Percentiles rank a stretch among this genome's conserved stretches.
Evolutionary conservation across 1,140 invertebrate species (phyloP).

Genomic region (Melitaea cinxia): DNA sequence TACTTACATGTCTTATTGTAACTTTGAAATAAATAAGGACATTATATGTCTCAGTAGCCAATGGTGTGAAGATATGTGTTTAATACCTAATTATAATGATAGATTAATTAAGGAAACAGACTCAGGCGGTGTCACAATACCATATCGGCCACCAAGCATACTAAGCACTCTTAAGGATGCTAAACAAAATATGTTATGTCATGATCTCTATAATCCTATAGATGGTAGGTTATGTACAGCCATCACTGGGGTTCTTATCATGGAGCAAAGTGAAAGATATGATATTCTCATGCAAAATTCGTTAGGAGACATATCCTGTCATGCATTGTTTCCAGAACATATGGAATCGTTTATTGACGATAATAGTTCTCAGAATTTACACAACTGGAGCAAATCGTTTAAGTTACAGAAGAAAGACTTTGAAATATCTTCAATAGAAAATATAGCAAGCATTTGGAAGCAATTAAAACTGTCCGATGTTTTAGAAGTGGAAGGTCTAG

Average conservation of each 20-base stretch:
- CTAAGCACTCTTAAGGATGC: constrained; percentile 54
- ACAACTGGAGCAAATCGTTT: constrained; percentile 58
- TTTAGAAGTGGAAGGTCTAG: constrained; percentile 40
- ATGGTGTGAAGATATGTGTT: constrained; percentile 71
- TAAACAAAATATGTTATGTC: constrained; percentile 51
- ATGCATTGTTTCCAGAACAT: constrained; percentile 62
- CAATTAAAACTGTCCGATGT: constrained; percentile 55
- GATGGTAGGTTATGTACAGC: constrained; percentile 50
- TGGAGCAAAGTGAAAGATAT: constrained; percentile 56
- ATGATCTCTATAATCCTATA: constrained; percentile 58
- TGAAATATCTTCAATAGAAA: constrained; percentile 50
- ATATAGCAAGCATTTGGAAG: constrained; percentile 57
- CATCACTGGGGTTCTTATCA: constrained; percentile 50
- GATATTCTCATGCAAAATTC: constrained; percentile 64
- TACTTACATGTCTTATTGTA: constrained; percentile 54
- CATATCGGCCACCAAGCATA: constrained; percentile 65
- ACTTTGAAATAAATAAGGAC: constrained; percentile 59
- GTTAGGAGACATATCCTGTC: constrained; percentile 63
- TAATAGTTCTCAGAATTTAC: constrained; percentile 49
- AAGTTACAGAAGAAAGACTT: constrained; percentile 46
- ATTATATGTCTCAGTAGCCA: constrained; percentile 64
- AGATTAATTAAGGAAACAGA: constrained; percentile 40
- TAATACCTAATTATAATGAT: constrained; percentile 56
- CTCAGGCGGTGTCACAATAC: constrained; percentile 48
- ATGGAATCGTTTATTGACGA: constrained; percentile 58